Conservation (phyloP, 2,888 invertebrate genomes). For the Rhaphigaster nebulosa region DNA sequence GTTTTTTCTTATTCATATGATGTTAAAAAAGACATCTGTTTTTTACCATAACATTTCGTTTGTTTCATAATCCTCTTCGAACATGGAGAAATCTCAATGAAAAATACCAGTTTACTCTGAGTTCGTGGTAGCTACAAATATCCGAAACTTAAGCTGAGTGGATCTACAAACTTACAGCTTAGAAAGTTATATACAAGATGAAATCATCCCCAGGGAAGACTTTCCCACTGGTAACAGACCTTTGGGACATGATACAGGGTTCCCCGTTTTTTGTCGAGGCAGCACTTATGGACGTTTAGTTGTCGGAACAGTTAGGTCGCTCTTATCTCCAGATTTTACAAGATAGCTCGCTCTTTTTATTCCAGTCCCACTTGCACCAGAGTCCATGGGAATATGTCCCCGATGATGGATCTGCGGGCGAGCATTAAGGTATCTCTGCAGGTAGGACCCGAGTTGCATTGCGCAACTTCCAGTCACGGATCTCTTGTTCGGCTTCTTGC, state of each 20-base stretch:
- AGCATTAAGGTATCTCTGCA: not conserved
- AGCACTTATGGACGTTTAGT: constrained; percentile 32
- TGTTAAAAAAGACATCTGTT: no score
- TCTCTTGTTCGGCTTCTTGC: not conserved
- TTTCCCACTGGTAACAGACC: constrained; percentile 11
- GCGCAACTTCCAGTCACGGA: not conserved
- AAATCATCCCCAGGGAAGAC: not conserved
- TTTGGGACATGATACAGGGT: not conserved
- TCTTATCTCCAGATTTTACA: constrained; percentile 27
- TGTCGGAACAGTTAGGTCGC: not conserved
- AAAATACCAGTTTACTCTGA: not conserved
- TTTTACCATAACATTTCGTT: not conserved
- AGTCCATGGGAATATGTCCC: constrained; percentile 5
- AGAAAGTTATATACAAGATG: not conserved
- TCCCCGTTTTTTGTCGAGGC: not conserved
- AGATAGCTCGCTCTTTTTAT: not conserved
- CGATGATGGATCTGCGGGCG: not conserved
- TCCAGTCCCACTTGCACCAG: not conserved
- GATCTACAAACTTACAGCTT: not conserved
- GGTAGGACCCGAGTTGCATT: not conserved
- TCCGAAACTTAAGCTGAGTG: not conserved
- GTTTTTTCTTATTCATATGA: no score
- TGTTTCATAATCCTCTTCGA: not conserved
- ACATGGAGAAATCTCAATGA: not conserved
- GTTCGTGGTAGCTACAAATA: not conserved